These are phyloP conservation scores for Netelia inedita DNA, from an alignment of 2,888 invertebrate genomes.

Conservation along the genomic window DNA sequence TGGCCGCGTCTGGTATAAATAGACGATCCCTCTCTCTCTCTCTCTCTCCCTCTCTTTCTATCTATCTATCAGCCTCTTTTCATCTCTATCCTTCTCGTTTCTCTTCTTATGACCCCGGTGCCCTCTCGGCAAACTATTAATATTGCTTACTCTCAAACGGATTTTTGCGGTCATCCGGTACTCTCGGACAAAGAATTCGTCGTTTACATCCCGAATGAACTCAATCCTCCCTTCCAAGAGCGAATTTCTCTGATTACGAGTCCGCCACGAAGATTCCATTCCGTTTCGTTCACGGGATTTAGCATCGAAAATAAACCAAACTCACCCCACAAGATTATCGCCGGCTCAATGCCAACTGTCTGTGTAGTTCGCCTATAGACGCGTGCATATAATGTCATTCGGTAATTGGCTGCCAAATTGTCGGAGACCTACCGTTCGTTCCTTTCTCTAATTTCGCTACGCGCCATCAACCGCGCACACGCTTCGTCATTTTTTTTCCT, in stretches of 20 bases:
- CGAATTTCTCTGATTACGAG: not conserved
- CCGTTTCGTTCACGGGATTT: not conserved
- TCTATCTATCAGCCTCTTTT: slow-evolving; percentile 49
- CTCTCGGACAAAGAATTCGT: slow-evolving; percentile 43
- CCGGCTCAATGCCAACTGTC: slow-evolving; percentile 69
- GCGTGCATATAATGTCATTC: slow-evolving; percentile 66
- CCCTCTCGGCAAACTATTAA: slow-evolving; percentile 77
- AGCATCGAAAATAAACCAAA: slow-evolving; percentile 59
- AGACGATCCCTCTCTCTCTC: slow-evolving; percentile 70
- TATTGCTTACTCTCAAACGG: slow-evolving; percentile 65
- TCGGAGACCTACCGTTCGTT: slow-evolving; percentile 9
- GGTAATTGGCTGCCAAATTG: slow-evolving; percentile 63
- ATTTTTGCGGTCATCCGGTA: slow-evolving; percentile 59
- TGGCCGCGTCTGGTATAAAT: slow-evolving; percentile 81
- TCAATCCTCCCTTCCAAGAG: not conserved
- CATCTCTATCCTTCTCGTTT: slow-evolving; percentile 23
- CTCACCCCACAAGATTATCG: slow-evolving; percentile 29
- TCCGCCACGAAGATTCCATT: not conserved
- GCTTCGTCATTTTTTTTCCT: not conserved
- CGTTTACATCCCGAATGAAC: slow-evolving; percentile 2
- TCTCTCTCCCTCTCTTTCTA: slow-evolving; percentile 13
- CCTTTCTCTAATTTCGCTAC: not conserved
- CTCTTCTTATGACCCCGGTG: slow-evolving; percentile 74
- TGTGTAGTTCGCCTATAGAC: slow-evolving; percentile 64
- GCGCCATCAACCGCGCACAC: not conserved